Percentiles rank a stretch among this genome's conserved stretches.
Evolutionary conservation across 2,888 invertebrate genomes (phyloP).

Genomic region (Iselma pallidipennis): DNA sequence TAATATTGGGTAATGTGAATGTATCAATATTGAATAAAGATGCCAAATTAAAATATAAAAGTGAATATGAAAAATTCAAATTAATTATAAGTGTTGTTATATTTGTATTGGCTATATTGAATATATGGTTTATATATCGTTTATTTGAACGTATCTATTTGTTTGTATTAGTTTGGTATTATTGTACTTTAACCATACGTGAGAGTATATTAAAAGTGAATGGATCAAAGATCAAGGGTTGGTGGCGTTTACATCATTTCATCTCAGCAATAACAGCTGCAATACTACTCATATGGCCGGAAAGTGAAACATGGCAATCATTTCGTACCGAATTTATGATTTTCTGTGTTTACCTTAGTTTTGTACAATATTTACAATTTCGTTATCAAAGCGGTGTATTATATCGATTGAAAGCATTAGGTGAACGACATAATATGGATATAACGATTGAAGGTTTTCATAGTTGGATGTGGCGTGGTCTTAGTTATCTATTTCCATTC

Average conservation of each 20-base stretch:
- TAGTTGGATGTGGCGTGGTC: slow-evolving; percentile 99
- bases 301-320: slow-evolving; percentile 84
- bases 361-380: slow-evolving; percentile 60
- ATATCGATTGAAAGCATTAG: slow-evolving; percentile 76
- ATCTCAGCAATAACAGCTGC: slow-evolving; percentile 93
- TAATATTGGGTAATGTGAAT: slow-evolving; percentile 94
- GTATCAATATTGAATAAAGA: slow-evolving; percentile 94
- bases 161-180: slow-evolving; percentile 98
- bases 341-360: slow-evolving; percentile 92
- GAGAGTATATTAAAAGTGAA: slow-evolving; percentile 98
- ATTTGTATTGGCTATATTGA: slow-evolving; percentile 77
- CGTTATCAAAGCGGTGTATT: slow-evolving; percentile 72
- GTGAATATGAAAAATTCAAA: slow-evolving; percentile 98
- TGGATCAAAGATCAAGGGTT: slow-evolving; percentile 93
- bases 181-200: slow-evolving; percentile 97
- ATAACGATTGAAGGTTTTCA: slow-evolving; percentile 99
- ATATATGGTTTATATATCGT: slow-evolving; percentile 61
- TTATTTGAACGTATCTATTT: slow-evolving; percentile 82
- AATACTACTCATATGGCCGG: slow-evolving; percentile 95
- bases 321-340: slow-evolving; percentile 90
- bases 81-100: slow-evolving; percentile 88
- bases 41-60: slow-evolving; percentile 90
- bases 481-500: slow-evolving; percentile 94
- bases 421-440: slow-evolving; percentile 98
- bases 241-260: slow-evolving; percentile 99